Evolutionary conservation across 2,888 invertebrate species (phyloP).

Genomic region (Teleogryllus oceanicus): DNA sequence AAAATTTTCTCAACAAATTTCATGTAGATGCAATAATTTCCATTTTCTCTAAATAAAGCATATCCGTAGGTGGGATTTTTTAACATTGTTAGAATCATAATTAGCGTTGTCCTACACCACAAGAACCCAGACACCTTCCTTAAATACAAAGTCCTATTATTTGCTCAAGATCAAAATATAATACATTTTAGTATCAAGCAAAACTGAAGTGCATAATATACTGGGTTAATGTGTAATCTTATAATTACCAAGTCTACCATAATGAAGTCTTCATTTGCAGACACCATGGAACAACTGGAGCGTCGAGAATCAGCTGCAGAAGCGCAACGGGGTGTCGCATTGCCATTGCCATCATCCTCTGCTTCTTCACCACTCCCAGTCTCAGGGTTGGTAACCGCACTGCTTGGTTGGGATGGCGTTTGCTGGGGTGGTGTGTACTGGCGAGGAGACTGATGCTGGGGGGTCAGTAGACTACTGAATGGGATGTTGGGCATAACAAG

Average conservation of each 20-base stretch:
- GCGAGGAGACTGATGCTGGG: conserved; percentile 45
- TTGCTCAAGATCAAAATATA: no score
- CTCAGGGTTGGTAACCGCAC: conserved; percentile 12
- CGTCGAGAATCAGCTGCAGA: conserved; percentile 46
- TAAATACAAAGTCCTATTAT: no score
- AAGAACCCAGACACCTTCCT: no score
- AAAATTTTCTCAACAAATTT: no score
- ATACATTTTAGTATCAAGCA: neutral
- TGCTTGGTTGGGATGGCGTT: neutral
- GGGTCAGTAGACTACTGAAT: conserved; percentile 56
- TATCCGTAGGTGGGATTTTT: no score
- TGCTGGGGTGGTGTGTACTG: conserved; percentile 36
- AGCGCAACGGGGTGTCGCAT: conserved; percentile 44
- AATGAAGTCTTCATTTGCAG: conserved; percentile 63
- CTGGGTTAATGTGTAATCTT: conserved; percentile 33
- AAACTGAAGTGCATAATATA: conserved; percentile 27
- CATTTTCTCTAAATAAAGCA: no score
- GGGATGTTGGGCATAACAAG: conserved; percentile 61
- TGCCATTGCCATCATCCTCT: conserved; percentile 48
- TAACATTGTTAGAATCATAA: no score
- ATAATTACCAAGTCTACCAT: conserved; percentile 65
- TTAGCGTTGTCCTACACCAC: no score
- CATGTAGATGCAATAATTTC: no score
- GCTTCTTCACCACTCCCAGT: conserved; percentile 36
- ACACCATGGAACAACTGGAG: conserved; percentile 52